Percentiles rank a stretch among this genome's conserved stretches.
Evolutionary conservation across 2,888 invertebrate genomes (phyloP).

Genomic region (Drosophila rubida): DNA sequence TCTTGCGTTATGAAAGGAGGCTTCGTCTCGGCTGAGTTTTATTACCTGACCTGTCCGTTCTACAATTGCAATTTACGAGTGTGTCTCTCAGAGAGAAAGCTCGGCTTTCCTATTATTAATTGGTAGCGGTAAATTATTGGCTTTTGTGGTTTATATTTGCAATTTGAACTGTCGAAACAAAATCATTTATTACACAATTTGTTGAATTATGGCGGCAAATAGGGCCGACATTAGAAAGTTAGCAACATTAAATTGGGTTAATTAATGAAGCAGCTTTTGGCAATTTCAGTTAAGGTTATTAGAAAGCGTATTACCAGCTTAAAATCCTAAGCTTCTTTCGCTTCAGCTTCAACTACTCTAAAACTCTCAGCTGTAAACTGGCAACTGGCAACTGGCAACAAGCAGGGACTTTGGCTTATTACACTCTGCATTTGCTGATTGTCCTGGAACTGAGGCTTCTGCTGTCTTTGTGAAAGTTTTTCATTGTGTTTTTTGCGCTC

Average conservation of each 20-base stretch:
- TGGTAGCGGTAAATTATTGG: slow-evolving; percentile 27
- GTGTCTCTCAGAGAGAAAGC: neutral
- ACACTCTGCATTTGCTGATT: slow-evolving; percentile 3
- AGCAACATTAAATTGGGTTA: slow-evolving; percentile 28
- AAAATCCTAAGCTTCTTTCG: neutral
- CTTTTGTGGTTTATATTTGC: slow-evolving; percentile 7
- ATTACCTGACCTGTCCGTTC: slow-evolving; percentile 18
- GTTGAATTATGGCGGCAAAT: slow-evolving; percentile 3
- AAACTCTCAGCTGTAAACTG: neutral
- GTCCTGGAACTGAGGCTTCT: neutral
- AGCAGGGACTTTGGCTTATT: slow-evolving; percentile 6
- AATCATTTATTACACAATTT: slow-evolving; percentile 36
- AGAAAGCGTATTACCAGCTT: slow-evolving; percentile 8
- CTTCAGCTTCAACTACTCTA: neutral
- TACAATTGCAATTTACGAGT: slow-evolving; percentile 1
- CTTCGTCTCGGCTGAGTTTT: slow-evolving; percentile 19
- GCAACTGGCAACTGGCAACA: too few relatives aligned
- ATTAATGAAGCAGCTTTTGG: slow-evolving; percentile 36
- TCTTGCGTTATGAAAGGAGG: slow-evolving; percentile 18
- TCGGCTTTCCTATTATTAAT: slow-evolving; percentile 27
- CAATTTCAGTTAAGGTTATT: slow-evolving; percentile 11
- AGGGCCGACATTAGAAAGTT: slow-evolving; percentile 24
- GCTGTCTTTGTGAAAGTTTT: slow-evolving; percentile 26
- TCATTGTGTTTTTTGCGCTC: slow-evolving; percentile 29
- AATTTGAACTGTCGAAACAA: slow-evolving; percentile 43